Evolutionary conservation across 1,140 invertebrate species (phyloP).

Genomic region (Lasaia peninsularis): DNA sequence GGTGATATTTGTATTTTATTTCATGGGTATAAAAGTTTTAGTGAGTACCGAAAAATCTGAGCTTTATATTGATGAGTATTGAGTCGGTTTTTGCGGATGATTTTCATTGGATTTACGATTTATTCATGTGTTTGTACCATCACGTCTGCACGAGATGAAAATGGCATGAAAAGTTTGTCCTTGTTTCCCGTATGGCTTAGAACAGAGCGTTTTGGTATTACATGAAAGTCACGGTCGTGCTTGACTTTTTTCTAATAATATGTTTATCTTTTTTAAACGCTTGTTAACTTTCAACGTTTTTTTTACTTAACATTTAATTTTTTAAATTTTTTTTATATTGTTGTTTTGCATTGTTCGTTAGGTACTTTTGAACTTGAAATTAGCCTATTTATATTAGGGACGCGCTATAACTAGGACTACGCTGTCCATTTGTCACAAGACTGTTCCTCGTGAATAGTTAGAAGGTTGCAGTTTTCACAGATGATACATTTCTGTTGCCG

Average conservation of each 20-base stretch:
- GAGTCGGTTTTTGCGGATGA: conserved; percentile 44
- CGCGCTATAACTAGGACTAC: too few species aligned
- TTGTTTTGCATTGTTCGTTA: too few species aligned
- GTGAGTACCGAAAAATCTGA: conserved; percentile 45
- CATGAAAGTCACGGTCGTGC: conserved; percentile 48
- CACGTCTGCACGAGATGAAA: conserved; percentile 68
- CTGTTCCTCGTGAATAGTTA: too few species aligned
- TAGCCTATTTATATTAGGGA: too few species aligned
- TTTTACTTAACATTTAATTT: neutral
- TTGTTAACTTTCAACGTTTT: conserved; percentile 14
- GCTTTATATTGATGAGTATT: conserved; percentile 41
- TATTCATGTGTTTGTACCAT: conserved; percentile 72
- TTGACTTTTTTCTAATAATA: conserved; percentile 22
- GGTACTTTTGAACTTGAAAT: too few species aligned
- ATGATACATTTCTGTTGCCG: too few species aligned
- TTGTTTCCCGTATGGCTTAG: conserved; percentile 48
- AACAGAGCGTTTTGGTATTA: conserved; percentile 45
- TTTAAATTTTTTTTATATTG: too few species aligned
- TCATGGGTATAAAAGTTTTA: conserved; percentile 63
- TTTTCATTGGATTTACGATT: conserved; percentile 52
- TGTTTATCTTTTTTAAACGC: conserved; percentile 18
- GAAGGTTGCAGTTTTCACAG: too few species aligned
- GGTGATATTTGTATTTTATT: conserved; percentile 43
- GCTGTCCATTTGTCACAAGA: too few species aligned
- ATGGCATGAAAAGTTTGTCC: conserved; percentile 61